These are phyloP conservation scores for Eulacestoma nigropectus DNA, from an alignment of 2,113 vertebrate species.

Conservation along the genomic window DNA sequence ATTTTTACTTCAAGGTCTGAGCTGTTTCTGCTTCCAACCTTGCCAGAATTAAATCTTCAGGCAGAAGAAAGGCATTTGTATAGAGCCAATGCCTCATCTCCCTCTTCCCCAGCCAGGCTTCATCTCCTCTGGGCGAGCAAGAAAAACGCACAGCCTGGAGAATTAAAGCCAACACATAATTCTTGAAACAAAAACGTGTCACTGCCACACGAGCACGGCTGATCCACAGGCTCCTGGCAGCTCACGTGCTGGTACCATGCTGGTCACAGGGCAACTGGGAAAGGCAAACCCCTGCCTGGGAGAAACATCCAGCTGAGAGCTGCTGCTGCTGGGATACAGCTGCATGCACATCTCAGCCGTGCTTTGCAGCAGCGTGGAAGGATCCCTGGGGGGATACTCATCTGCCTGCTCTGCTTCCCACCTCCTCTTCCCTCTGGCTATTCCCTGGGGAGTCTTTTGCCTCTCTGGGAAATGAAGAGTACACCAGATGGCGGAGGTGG, in stretches of 20 bases:
- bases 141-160: background rate
- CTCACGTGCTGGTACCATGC: background rate
- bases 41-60: background rate
- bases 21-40: background rate
- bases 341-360: background rate
- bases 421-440: background rate
- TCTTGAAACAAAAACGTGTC: background rate
- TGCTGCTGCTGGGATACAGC: background rate
- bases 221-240: background rate
- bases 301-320: background rate
- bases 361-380: fast-evolving
- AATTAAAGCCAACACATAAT: background rate
- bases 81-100: background rate
- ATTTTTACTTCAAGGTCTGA: background rate
- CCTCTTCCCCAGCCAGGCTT: background rate
- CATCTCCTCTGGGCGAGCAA: background rate
- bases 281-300: background rate
- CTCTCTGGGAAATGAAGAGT: background rate
- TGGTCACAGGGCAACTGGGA: background rate
- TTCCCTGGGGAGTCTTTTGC: background rate
- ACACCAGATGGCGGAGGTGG: background rate
- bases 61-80: background rate
- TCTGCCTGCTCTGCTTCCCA: background rate
- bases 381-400: background rate
- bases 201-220: fast-evolving